A percentile compares a stretch with the other conserved stretches of the same genome.
Conservation (phyloP, 64 coral and sea anemone species). For the Dendronephthya gigantea region DNA sequence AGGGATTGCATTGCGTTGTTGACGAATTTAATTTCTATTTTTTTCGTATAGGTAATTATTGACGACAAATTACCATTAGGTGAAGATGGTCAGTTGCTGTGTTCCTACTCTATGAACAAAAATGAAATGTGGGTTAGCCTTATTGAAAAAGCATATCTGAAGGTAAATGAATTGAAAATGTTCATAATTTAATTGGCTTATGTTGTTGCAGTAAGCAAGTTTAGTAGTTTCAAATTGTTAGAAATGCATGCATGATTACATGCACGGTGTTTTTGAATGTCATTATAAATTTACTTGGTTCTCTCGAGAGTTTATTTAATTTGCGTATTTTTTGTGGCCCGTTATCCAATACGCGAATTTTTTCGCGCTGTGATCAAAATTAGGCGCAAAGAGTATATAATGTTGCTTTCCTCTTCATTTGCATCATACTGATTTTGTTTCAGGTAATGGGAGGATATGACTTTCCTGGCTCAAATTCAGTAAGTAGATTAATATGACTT, state of each 20-base stretch:
- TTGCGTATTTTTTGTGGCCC: too few species aligned
- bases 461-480: constrained; percentile 72
- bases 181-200: not conserved
- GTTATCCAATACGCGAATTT: too few species aligned
- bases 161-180: constrained; percentile 25
- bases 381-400: not conserved
- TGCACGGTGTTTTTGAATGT: too few species aligned
- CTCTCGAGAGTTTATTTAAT: too few species aligned
- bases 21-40: not conserved
- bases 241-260: too few species aligned
- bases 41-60: constrained; percentile 58
- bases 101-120: constrained; percentile 74
- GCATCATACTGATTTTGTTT: not conserved
- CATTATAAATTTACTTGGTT: too few species aligned
- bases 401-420: not conserved
- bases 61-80: constrained; percentile 85
- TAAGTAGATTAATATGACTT: constrained; percentile 39
- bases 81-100: constrained; percentile 60
- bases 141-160: constrained; percentile 97
- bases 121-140: constrained; percentile 98
- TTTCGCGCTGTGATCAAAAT: too few species aligned
- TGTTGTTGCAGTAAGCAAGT: too few species aligned
- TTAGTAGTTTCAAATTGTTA: too few species aligned
- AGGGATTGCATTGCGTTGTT: not conserved
- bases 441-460: constrained; percentile 83